These are phyloP conservation scores for Actenoides hombroni DNA, from an alignment of 2,113 vertebrate species.

Conservation along the genomic window DNA sequence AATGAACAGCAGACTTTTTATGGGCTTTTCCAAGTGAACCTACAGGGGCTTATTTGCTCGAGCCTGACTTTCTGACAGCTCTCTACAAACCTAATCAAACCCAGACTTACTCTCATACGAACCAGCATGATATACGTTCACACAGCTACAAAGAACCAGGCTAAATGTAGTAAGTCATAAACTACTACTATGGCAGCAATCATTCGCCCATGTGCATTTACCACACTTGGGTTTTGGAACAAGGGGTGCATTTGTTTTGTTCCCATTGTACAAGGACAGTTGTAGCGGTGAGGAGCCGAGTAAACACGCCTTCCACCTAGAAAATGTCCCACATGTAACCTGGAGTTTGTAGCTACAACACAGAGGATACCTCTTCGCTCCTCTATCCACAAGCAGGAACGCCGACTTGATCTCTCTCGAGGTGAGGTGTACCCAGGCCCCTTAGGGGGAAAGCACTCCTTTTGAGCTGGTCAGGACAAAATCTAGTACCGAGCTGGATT, in stretches of 20 bases:
- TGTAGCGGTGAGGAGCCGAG: not conserved
- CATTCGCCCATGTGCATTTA: not conserved
- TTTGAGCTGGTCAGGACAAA: not conserved
- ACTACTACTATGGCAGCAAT: not conserved
- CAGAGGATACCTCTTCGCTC: accelerated
- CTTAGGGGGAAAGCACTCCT: accelerated
- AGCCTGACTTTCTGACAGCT: constrained; percentile 59
- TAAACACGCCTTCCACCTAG: not conserved
- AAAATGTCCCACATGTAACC: not conserved
- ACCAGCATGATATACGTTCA: constrained; percentile 56
- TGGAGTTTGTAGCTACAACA: not conserved
- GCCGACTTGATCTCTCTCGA: not conserved
- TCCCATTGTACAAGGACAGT: not conserved
- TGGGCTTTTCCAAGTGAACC: constrained; percentile 48
- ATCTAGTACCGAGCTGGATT: not conserved
- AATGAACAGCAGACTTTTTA: constrained; percentile 67
- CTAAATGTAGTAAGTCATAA: constrained; percentile 60
- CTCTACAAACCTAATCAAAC: constrained; percentile 67
- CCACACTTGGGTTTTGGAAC: constrained; percentile 18
- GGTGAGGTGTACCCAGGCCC: not conserved
- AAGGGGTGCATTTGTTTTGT: not conserved
- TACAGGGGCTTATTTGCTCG: constrained; percentile 63
- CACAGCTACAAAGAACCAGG: constrained; percentile 15
- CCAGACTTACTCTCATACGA: constrained; percentile 55
- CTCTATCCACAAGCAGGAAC: not conserved